Base-by-base conservation (phyloP, 1,140 invertebrate species). In the Macrotrachela quadricornifera region DNA sequence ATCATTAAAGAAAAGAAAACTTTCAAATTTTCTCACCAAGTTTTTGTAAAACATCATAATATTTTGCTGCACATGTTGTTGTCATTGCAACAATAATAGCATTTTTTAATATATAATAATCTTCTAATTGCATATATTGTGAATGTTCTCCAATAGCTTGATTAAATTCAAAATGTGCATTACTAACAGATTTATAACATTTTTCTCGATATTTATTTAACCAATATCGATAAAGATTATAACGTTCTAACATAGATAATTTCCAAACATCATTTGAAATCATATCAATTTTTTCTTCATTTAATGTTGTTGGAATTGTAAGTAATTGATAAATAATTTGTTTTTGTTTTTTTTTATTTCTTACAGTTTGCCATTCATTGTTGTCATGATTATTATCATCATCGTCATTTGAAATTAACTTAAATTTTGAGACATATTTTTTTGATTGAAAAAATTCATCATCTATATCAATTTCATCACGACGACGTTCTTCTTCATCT, bases 81-180 rank as follows among this genome's bases (percentile, higher is more conserved):
- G 67, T 69, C 62, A 69, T 61, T 15, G 61, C 67, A 51, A 69
- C 62, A 1, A 69, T 58, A 1, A 57, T 50, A 17, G 62, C 69
- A 12, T 60, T 56, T 18, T 58, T 42, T 43, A 63, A 21, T 16
- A 62, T 53, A 13, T 16, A 15, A 10, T 43, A 44, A 30, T 62
- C 57, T 45, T 58, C 43, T 42, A 42, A 37, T 30, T 53, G 44
- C 49, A 47, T 54, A 3, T 55, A 39, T 41, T 59, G 56, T 49
- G 46, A 13, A n/a, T 58, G 46, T 45, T 46, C 38, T 16, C 38
- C 15, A 14, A 47, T 38, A n/a, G 42, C 40, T 15, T 46, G 17
- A 30, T 57, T 41, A 49, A 15, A 52, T 39, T 53, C 15, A 12
- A 47, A 16, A 18, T 39, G 17, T 40, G 59, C 15, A 15, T 53